These are phyloP conservation scores for Hirundo rustica DNA, from an alignment of 2,797 vertebrate species.

Conservation along the genomic window DNA sequence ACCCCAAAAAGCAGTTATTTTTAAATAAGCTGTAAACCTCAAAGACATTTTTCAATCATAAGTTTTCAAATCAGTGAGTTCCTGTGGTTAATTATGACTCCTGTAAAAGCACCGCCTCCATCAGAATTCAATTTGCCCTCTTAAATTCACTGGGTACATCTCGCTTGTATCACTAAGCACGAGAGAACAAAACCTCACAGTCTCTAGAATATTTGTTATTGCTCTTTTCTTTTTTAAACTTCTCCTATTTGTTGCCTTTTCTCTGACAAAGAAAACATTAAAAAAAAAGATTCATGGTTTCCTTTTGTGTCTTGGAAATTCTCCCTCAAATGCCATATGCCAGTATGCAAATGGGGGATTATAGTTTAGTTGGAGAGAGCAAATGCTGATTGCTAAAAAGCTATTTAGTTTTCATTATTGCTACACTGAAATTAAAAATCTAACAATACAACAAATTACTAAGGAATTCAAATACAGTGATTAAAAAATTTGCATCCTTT, in stretches of 20 bases:
- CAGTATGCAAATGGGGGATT: conserved; percentile 6
- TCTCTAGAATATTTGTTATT: background rate
- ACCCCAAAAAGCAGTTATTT: background rate
- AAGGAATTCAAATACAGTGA: background rate
- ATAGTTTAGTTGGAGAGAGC: background rate
- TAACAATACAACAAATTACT: background rate
- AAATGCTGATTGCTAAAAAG: conserved; percentile 37
- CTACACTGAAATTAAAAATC: background rate
- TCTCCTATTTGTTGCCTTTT: background rate
- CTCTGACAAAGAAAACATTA: background rate
- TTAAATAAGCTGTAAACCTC: background rate
- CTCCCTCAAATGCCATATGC: conserved; percentile 14
- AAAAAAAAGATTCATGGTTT: conserved; percentile 3
- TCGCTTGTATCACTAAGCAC: background rate
- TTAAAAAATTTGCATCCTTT: background rate
- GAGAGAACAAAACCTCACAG: background rate
- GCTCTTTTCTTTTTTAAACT: background rate
- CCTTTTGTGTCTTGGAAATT: conserved; percentile 14
- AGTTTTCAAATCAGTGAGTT: background rate
- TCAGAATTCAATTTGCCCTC: background rate
- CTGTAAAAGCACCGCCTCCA: background rate
- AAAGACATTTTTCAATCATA: background rate
- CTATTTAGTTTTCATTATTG: conserved; percentile 15
- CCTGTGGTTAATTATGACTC: background rate
- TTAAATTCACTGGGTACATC: background rate